Evolutionary conservation across 2,888 invertebrate genomes (phyloP).

Genomic region (Caenorhabditis becei): DNA sequence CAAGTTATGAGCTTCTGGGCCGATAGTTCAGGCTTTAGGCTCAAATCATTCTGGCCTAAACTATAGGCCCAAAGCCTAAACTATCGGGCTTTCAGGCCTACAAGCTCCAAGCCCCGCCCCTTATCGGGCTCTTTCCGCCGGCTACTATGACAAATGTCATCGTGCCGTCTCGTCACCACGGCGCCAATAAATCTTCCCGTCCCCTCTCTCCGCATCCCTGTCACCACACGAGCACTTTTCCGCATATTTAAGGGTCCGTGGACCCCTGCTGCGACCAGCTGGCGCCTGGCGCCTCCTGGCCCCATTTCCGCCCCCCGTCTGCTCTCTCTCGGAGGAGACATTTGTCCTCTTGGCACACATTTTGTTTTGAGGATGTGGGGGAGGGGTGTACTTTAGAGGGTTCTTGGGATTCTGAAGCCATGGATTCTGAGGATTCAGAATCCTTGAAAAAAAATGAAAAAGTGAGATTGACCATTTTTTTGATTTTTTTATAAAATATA

Average conservation of each 20-base stretch:
- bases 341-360: not conserved
- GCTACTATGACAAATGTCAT: not conserved
- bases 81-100: too few relatives aligned
- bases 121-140: not conserved
- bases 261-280: slow-evolving; percentile 53
- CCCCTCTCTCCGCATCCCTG: not conserved
- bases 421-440: too few relatives aligned
- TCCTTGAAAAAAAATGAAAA: too few relatives aligned
- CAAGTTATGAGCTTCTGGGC: too few relatives aligned
- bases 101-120: not conserved
- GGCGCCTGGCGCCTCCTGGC: slow-evolving; percentile 49
- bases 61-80: too few relatives aligned
- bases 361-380: not conserved
- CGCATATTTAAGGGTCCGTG: slow-evolving; percentile 40
- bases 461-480: too few relatives aligned
- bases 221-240: slow-evolving; percentile 23
- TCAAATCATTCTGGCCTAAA: too few relatives aligned
- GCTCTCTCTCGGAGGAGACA: not conserved
- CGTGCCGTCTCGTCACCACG: slow-evolving; percentile 6
- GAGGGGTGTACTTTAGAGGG: not conserved
- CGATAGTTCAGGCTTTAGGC: too few relatives aligned
- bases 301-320: slow-evolving; percentile 15
- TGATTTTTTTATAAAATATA: too few relatives aligned
- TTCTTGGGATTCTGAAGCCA: too few relatives aligned
- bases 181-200: slow-evolving; percentile 41